phyloP scores from a whole-genome alignment of 2,888 invertebrate species.

The Autographa pulchrina region DNA sequence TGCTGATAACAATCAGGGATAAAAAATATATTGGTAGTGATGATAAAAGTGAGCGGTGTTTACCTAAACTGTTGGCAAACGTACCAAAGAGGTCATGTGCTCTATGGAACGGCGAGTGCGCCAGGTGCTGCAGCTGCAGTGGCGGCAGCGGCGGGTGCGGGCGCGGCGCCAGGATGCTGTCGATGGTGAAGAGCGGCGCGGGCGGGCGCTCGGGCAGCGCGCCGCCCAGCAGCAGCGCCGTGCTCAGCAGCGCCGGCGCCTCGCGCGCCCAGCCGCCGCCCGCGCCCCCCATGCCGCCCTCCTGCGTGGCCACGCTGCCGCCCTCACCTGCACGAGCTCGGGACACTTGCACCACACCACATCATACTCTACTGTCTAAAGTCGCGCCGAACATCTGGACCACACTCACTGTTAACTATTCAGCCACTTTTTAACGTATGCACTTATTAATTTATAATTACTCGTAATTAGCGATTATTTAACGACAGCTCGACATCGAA shows the following conservation, averaged over 20 bases:
- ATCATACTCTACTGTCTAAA: slow-evolving; percentile 58
- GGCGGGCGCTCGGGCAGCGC: slow-evolving; percentile 85
- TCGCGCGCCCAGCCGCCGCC: slow-evolving; percentile 83
- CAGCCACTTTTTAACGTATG: slow-evolving; percentile 20
- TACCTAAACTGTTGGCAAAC: slow-evolving; percentile 75
- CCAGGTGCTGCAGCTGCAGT: slow-evolving; percentile 89
- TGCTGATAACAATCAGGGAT: neutral
- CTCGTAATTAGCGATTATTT: slow-evolving; percentile 12
- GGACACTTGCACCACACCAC: slow-evolving; percentile 48
- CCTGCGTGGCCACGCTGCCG: slow-evolving; percentile 79
- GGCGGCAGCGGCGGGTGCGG: slow-evolving; percentile 90
- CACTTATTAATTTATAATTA: slow-evolving; percentile 8
- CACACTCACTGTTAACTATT: slow-evolving; percentile 29
- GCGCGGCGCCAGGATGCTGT: slow-evolving; percentile 94
- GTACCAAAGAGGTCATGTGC: slow-evolving; percentile 95
- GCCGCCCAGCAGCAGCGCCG: slow-evolving; percentile 87
- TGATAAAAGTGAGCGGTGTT: slow-evolving; percentile 26
- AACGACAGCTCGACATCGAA: slow-evolving; percentile 22
- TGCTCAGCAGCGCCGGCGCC: slow-evolving; percentile 86
- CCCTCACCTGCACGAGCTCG: slow-evolving; percentile 48
- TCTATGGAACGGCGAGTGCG: slow-evolving; percentile 91
- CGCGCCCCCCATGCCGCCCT: slow-evolving; percentile 78
- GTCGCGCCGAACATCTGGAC: slow-evolving; percentile 49
- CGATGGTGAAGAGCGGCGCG: slow-evolving; percentile 94
- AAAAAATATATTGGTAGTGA: neutral